Evolutionary conservation across 1,140 invertebrate species (phyloP).

Genomic region (Rhopalosiphum maidis): DNA sequence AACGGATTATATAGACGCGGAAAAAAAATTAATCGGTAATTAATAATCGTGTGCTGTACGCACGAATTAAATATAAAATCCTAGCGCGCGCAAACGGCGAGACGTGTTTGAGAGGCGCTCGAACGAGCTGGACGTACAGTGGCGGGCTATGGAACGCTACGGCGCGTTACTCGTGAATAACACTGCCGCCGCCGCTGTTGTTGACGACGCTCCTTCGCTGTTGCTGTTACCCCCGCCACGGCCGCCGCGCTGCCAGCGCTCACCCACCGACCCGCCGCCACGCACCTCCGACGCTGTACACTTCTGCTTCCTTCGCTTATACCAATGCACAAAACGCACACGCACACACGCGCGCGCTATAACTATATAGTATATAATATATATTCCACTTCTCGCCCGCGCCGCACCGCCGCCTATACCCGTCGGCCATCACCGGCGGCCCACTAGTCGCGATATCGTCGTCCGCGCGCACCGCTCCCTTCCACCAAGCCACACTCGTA

Average conservation of each 20-base stretch:
- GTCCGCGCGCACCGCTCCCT: neutral
- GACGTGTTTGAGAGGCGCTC: neutral
- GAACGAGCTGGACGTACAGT: neutral
- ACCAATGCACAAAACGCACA: neutral
- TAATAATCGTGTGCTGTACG: neutral
- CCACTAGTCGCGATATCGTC: neutral
- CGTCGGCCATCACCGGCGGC: neutral
- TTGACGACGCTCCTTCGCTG: conserved; percentile 31
- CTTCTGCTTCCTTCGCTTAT: too few species aligned
- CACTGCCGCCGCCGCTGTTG: neutral
- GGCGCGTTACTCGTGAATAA: conserved; percentile 51
- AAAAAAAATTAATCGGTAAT: neutral
- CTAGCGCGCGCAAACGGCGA: conserved; percentile 11
- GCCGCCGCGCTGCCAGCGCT: neutral
- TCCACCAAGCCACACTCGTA: neutral
- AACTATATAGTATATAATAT: neutral
- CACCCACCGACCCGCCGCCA: neutral
- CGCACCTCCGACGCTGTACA: neutral
- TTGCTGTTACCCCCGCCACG: conserved; percentile 30
- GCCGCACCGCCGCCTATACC: neutral
- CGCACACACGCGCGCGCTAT: neutral
- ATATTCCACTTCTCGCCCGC: neutral
- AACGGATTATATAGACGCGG: neutral
- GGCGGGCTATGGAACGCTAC: neutral
- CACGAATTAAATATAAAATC: neutral